Percentiles rank a stretch among this genome's conserved stretches.
Evolutionary conservation across 2,888 invertebrate genomes (phyloP).

Genomic region (Venustoraphidia nigricollis): DNA sequence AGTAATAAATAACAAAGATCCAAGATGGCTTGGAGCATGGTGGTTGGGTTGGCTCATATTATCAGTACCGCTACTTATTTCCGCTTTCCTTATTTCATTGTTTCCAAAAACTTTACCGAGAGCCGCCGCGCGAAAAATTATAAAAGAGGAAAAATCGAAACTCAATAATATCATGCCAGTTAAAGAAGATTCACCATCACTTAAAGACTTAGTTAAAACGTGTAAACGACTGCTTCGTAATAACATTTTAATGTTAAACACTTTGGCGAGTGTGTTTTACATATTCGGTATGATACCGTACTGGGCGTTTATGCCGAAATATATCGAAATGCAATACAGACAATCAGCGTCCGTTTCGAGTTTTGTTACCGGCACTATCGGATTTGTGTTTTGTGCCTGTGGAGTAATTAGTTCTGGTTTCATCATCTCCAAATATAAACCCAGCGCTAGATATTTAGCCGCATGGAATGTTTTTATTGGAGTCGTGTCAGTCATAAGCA

Average conservation of each 20-base stretch:
- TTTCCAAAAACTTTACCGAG: constrained; percentile 55
- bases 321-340: constrained; percentile 58
- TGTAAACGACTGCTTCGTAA: constrained; percentile 44
- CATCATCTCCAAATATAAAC: constrained; percentile 42
- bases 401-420: constrained; percentile 43
- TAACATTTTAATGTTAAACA: constrained; percentile 48
- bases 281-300: constrained; percentile 45
- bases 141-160: constrained; percentile 24
- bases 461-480: constrained; percentile 48
- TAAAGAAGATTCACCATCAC: constrained; percentile 8
- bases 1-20: constrained; percentile 48
- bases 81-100: constrained; percentile 44
- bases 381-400: constrained; percentile 39
- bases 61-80: constrained; percentile 37
- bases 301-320: constrained; percentile 57
- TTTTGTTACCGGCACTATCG: constrained; percentile 44
- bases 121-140: constrained; percentile 33
- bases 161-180: constrained; percentile 14
- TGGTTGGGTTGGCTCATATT: constrained; percentile 61
- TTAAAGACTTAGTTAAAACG: constrained; percentile 39
- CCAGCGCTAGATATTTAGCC: constrained; percentile 36
- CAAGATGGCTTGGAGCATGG: constrained; percentile 70
- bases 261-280: constrained; percentile 47
- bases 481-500: constrained; percentile 32
- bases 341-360: constrained; percentile 48